Evolutionary conservation across 2,888 invertebrate genomes (phyloP), one percentile per base, ranked within the genome.

Genomic region (Drosophila kuntzei): DNA sequence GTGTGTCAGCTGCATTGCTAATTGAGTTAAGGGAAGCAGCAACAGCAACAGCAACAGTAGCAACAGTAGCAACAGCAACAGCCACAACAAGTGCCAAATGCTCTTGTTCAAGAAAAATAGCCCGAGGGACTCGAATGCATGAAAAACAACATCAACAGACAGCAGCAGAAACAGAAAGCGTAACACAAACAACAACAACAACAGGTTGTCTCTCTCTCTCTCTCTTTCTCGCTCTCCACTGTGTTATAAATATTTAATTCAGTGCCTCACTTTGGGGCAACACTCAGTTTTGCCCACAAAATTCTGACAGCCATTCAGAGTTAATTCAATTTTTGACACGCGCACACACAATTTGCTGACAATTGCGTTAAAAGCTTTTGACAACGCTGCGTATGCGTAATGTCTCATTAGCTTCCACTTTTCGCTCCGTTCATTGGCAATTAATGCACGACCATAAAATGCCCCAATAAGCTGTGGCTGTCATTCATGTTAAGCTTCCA

Each of bases 1-100:
- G 78, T 77, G 54, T 82, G 83, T 57, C 81, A 81, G 85, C 87
- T 87, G 87, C 81, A 80, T 74, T 80, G 81, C 85, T 87, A 82
- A 82, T 82, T 87, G 78, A 84, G 81, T 82, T 83, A 63, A 72
- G 58, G 62, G 36, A 47, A 68, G 41, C 36, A 58, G 44, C 29
- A 18, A 25, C 16, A 29, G 46, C 47, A 29, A 5, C 34, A 54
- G n/a, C n/a, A 34, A n/a, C 49, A 53, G 11, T 18, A 44, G 14
- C 16, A 32, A 7, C 32, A 57, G 14, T 44, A 39, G 11, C 16
- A 47, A 1, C 59, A 37, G 9, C 50, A 29, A 16, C 58, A 51
- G 18, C 39, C 18, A 37, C 44, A 53, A 47, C 54, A 55, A 66
- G 58, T 53, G 59, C 29, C 37, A 77, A 74, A 50, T 71, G 29